phyloP scores from a whole-genome alignment of 1,140 invertebrate genomes.

The Steinernema khuongi region DNA sequence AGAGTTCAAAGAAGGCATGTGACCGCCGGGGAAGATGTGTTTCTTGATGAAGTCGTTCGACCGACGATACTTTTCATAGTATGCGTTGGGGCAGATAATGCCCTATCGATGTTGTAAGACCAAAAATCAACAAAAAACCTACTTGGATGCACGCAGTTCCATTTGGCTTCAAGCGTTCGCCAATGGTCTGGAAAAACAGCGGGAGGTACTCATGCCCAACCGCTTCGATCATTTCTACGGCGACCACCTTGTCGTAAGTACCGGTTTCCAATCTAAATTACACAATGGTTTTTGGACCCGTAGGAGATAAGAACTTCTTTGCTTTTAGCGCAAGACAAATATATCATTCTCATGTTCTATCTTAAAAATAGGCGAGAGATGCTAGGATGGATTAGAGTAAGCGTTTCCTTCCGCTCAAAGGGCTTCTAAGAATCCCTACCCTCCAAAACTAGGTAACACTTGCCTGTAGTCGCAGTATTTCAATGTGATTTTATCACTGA shows the following conservation, averaged over 20 bases:
- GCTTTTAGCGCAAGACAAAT: not conserved
- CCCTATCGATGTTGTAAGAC: slow-evolving; percentile 32
- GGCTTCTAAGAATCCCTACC: too few species aligned
- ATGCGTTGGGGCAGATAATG: slow-evolving; percentile 42
- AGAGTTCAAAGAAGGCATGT: slow-evolving; percentile 37
- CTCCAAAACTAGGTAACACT: too few species aligned
- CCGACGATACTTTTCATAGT: slow-evolving; percentile 41
- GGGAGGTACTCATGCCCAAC: slow-evolving; percentile 46
- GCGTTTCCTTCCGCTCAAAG: too few species aligned
- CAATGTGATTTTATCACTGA: slow-evolving; percentile 39
- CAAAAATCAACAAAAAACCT: slow-evolving; percentile 12
- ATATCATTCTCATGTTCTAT: not conserved
- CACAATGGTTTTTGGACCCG: slow-evolving; percentile 1
- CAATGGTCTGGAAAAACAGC: slow-evolving; percentile 39
- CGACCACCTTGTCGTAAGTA: slow-evolving; percentile 37
- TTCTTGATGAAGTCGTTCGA: slow-evolving; percentile 48
- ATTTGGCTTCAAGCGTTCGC: slow-evolving; percentile 34
- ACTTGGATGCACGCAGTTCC: slow-evolving; percentile 44
- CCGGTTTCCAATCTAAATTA: slow-evolving; percentile 25
- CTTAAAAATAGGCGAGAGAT: not conserved
- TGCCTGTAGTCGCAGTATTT: slow-evolving; percentile 46
- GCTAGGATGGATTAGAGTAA: too few species aligned
- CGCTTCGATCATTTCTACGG: slow-evolving; percentile 49
- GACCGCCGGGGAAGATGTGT: slow-evolving; percentile 49
- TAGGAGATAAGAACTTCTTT: not conserved